Evolutionary conservation across 2,113 vertebrate genomes (phyloP).

Genomic region (Lathamus discolor): DNA sequence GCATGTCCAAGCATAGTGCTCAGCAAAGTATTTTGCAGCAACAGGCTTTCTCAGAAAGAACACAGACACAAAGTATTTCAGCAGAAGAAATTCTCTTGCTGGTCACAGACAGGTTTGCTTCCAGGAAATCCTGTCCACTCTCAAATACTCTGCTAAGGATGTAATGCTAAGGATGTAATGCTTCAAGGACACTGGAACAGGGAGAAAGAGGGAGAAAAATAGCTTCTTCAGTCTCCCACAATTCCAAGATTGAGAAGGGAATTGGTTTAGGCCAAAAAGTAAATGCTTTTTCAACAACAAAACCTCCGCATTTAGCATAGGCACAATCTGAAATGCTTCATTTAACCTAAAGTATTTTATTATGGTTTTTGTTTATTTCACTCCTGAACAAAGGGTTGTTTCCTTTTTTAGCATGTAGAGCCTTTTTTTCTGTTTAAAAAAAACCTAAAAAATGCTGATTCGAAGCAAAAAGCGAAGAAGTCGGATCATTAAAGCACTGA

Average conservation of each 20-base stretch:
- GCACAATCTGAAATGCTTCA: not conserved
- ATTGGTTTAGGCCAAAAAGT: not conserved
- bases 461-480: not conserved
- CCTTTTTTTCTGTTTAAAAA: not conserved
- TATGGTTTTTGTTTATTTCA: not conserved
- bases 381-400: not conserved
- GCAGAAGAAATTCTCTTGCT: not conserved
- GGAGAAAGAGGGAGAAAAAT: not conserved
- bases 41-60: not conserved
- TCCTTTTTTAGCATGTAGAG: not conserved
- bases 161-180: not conserved
- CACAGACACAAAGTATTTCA: not conserved
- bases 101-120: not conserved
- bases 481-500: constrained; percentile 20
- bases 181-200: not conserved
- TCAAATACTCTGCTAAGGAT: not conserved
- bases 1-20: not conserved
- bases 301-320: not conserved
- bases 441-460: not conserved
- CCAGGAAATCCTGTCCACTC: not conserved
- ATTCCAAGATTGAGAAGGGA: not conserved
- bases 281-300: not conserved
- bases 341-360: not conserved
- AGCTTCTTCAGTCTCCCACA: not conserved
- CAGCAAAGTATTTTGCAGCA: not conserved